phyloP scores from a whole-genome alignment of 2,797 vertebrate genomes.

The Caiman crocodilus region DNA sequence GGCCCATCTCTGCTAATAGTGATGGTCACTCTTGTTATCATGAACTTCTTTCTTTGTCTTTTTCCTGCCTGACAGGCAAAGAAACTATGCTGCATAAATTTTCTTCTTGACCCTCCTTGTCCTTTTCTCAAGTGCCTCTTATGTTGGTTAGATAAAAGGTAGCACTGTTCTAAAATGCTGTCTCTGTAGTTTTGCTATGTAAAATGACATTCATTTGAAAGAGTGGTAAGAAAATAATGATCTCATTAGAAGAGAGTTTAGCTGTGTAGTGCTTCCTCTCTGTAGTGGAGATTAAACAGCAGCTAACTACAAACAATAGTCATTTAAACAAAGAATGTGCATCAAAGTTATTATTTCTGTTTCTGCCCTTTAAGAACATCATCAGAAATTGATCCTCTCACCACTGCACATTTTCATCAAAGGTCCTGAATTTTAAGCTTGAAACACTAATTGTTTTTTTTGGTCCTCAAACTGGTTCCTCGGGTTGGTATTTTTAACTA shows the following conservation, averaged over 20 bases:
- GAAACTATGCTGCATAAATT: constrained; percentile 69
- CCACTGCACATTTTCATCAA: constrained; percentile 65
- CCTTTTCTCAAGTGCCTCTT: constrained; percentile 79
- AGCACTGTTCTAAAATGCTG: constrained; percentile 74
- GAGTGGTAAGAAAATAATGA: constrained; percentile 79
- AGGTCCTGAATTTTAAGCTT: constrained; percentile 71
- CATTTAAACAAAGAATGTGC: constrained; percentile 70
- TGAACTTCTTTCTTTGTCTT: constrained; percentile 63
- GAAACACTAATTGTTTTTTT: constrained; percentile 70
- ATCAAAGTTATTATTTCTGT: constrained; percentile 74
- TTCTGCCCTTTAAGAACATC: constrained; percentile 74
- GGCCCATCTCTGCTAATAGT: constrained; percentile 46
- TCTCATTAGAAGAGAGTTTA: constrained; percentile 77
- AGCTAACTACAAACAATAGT: constrained; percentile 82
- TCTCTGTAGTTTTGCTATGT: constrained; percentile 76
- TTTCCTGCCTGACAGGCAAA: constrained; percentile 70
- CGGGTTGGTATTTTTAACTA: constrained; percentile 51
- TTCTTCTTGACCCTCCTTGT: constrained; percentile 78
- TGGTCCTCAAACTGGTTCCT: constrained; percentile 51
- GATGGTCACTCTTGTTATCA: constrained; percentile 62
- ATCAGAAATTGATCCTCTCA: constrained; percentile 70
- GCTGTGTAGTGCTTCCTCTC: constrained; percentile 78
- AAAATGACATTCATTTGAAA: constrained; percentile 78
- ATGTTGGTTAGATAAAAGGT: constrained; percentile 79
- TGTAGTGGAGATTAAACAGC: constrained; percentile 79